Conservation (phyloP, 2,888 invertebrate genomes). For the Phengaris alcon region DNA sequence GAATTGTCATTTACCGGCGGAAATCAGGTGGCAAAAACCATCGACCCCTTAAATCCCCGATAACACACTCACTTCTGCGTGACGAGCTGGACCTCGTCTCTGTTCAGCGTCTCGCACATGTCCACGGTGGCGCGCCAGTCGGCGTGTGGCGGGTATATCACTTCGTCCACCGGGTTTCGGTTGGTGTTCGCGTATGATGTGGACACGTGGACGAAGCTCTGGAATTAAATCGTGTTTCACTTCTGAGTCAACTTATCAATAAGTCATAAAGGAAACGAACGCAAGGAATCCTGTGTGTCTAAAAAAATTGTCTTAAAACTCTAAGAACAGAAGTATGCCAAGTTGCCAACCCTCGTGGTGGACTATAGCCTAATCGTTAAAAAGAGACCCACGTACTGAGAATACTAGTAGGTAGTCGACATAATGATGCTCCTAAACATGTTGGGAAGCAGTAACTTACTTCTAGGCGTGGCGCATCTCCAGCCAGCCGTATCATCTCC, state of each 20-base stretch:
- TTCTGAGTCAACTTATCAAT: background rate
- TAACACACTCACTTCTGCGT: constrained; percentile 78
- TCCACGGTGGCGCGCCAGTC: constrained; percentile 84
- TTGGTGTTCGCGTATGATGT: constrained; percentile 92
- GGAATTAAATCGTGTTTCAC: constrained; percentile 37
- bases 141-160: constrained; percentile 83
- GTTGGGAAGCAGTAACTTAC: background rate
- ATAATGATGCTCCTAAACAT: background rate
- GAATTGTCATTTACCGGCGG: no score
- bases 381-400: no score
- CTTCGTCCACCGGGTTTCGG: constrained; percentile 84
- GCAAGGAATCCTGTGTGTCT: no score
- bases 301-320: no score
- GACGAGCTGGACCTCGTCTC: constrained; percentile 72
- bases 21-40: no score
- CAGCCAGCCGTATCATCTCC: background rate
- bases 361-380: no score
- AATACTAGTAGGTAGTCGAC: background rate
- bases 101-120: constrained; percentile 80
- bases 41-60: no score
- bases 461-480: constrained; percentile 7
- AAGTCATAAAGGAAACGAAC: no score
- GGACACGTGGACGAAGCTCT: constrained; percentile 88
- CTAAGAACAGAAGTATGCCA: no score
- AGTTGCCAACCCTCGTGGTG: no score